Conservation (phyloP, 2,888 invertebrate species). For the Drosophila cognata region DNA sequence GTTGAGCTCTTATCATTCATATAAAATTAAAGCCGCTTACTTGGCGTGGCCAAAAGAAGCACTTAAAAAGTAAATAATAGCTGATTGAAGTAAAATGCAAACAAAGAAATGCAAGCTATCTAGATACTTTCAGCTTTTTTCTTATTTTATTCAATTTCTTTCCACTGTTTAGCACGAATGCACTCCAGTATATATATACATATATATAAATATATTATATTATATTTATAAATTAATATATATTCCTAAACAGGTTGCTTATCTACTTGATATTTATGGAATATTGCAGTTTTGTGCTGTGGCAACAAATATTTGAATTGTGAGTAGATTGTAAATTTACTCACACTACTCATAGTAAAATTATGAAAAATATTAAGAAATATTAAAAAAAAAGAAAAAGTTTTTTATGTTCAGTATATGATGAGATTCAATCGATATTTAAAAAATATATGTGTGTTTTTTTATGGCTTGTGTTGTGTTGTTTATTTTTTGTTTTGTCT, state of each 20-base stretch:
- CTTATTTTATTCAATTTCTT: not conserved
- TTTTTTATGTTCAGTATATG: not conserved
- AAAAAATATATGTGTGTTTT: constrained; percentile 1
- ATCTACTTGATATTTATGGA: constrained; percentile 6
- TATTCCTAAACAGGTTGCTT: not conserved
- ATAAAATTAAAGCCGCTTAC: constrained; percentile 23
- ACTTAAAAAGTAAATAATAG: constrained; percentile 2
- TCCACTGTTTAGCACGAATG: constrained; percentile 1
- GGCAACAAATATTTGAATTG: constrained; percentile 8
- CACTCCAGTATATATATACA: not conserved
- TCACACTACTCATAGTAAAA: constrained; percentile 13
- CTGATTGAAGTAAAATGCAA: constrained; percentile 2
- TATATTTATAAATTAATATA: not conserved
- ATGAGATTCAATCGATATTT: not conserved
- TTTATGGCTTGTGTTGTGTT: not conserved
- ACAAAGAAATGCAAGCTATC: constrained; percentile 20
- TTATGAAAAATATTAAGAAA: not conserved
- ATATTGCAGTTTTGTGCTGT: constrained; percentile 9
- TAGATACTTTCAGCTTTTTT: not conserved
- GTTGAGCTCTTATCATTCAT: constrained; percentile 10
- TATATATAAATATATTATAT: constrained; percentile 1
- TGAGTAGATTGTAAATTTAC: constrained; percentile 25
- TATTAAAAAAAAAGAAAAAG: constrained; percentile 6
- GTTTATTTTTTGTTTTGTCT: not conserved
- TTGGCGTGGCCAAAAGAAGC: constrained; percentile 6